phyloP scores from a whole-genome alignment of 2,888 invertebrate species.

The Phymatocera aterrima region DNA sequence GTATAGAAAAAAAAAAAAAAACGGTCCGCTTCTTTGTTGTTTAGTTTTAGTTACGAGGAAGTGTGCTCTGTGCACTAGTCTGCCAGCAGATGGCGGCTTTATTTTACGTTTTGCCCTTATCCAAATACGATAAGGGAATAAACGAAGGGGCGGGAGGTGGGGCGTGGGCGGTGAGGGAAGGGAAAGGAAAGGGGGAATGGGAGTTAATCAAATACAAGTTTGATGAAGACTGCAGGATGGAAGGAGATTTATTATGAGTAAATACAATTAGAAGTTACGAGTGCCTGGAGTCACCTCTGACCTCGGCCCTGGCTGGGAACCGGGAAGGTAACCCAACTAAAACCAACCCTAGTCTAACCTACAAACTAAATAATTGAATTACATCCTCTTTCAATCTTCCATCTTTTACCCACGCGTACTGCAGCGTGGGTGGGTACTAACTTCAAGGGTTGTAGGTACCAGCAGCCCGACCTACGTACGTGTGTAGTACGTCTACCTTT shows the following conservation, averaged over 20 bases:
- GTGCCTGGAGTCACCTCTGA: slow-evolving; percentile 61
- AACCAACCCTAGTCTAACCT: slow-evolving; percentile 48
- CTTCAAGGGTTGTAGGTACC: neutral
- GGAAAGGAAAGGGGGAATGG: neutral
- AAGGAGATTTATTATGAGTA: slow-evolving; percentile 64
- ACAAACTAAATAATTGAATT: slow-evolving; percentile 66
- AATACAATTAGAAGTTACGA: slow-evolving; percentile 65
- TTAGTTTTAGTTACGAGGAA: neutral
- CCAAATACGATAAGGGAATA: neutral
- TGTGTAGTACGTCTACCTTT: neutral
- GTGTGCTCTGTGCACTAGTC: too few relatives aligned
- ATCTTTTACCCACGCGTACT: slow-evolving; percentile 35
- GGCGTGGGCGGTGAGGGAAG: neutral
- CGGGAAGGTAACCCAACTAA: slow-evolving; percentile 59
- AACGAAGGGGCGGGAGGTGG: too few relatives aligned
- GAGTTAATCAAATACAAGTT: slow-evolving; percentile 53
- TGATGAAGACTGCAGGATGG: slow-evolving; percentile 45
- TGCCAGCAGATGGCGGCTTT: too few relatives aligned
- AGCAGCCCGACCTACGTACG: neutral
- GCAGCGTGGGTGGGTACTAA: neutral
- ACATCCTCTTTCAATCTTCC: slow-evolving; percentile 54
- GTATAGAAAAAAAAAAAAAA: too few relatives aligned
- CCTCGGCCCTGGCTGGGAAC: too few relatives aligned
- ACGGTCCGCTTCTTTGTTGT: neutral
- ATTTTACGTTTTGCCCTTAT: neutral